These are phyloP conservation scores for Oxystoma pomonae DNA, from an alignment of 2,888 invertebrate genomes.

Conservation along the genomic window DNA sequence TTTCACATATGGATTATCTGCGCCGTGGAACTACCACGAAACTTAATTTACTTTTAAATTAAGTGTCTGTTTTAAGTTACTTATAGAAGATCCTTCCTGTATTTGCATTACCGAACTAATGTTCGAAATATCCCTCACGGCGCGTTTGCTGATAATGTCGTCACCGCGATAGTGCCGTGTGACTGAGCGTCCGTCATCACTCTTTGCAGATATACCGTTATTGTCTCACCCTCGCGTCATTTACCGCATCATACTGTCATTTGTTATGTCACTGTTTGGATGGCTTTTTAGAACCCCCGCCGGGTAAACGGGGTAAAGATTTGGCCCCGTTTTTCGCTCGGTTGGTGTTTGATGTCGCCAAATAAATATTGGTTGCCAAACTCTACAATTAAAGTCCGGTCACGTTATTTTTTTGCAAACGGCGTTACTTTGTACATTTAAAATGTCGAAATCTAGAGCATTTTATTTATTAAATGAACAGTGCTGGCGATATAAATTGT, in stretches of 20 bases:
- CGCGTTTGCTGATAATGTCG: background rate
- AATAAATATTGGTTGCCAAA: too few species aligned
- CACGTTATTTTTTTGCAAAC: too few species aligned
- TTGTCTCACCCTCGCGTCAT: slow-evolving; percentile 49
- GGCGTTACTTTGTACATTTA: too few species aligned
- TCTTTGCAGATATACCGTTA: slow-evolving; percentile 46
- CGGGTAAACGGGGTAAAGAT: slow-evolving; percentile 8
- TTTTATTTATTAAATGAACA: too few species aligned
- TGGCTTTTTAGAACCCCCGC: slow-evolving; percentile 27
- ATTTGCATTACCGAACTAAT: background rate
- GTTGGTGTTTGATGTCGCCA: background rate
- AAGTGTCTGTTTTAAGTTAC: too few species aligned
- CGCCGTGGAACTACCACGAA: too few species aligned
- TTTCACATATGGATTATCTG: too few species aligned
- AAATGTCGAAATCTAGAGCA: too few species aligned
- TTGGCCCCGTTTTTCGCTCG: background rate
- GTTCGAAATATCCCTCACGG: background rate
- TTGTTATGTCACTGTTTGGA: slow-evolving; percentile 35
- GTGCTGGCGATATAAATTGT: too few species aligned
- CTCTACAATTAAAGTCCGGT: too few species aligned
- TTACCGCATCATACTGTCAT: slow-evolving; percentile 48
- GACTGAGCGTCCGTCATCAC: slow-evolving; percentile 37
- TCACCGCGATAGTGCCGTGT: background rate
- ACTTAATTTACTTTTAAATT: too few species aligned
- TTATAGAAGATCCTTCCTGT: too few species aligned